Percentiles rank a stretch among this genome's conserved stretches.
phyloP scores from a whole-genome alignment of 1,140 invertebrate genomes.

The Elysia chlorotica region DNA sequence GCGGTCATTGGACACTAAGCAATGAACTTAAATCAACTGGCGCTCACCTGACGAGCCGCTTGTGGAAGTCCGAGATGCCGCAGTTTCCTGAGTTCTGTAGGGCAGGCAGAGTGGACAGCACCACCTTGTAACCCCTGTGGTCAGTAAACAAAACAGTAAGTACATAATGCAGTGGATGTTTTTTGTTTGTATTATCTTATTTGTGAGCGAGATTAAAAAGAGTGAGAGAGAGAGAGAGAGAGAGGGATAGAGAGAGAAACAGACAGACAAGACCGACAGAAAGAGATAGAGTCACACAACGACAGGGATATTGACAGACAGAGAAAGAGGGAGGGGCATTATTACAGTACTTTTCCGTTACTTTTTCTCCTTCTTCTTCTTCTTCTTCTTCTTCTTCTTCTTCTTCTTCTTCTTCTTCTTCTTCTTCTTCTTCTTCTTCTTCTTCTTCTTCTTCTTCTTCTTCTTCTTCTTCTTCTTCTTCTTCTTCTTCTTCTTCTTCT shows the following conservation, averaged over 20 bases:
- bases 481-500: neutral
- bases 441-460: neutral
- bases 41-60: slow-evolving; percentile 75
- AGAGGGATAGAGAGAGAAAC: no score
- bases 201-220: neutral
- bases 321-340: no score
- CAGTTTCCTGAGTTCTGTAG: slow-evolving; percentile 89
- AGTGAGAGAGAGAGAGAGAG: neutral
- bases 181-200: neutral
- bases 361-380: neutral
- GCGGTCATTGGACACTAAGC: no score
- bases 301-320: neutral
- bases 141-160: slow-evolving; percentile 12
- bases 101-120: slow-evolving; percentile 79
- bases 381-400: neutral
- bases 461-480: neutral
- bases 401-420: neutral
- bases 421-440: neutral
- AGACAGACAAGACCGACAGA: no score
- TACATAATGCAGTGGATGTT: neutral
- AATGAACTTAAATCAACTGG: no score
- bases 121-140: slow-evolving; percentile 58
- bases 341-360: no score
- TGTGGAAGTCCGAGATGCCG: slow-evolving; percentile 83
- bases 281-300: no score